Conservation (phyloP, 2,797 vertebrate genomes). For the Coilia nasus region DNA sequence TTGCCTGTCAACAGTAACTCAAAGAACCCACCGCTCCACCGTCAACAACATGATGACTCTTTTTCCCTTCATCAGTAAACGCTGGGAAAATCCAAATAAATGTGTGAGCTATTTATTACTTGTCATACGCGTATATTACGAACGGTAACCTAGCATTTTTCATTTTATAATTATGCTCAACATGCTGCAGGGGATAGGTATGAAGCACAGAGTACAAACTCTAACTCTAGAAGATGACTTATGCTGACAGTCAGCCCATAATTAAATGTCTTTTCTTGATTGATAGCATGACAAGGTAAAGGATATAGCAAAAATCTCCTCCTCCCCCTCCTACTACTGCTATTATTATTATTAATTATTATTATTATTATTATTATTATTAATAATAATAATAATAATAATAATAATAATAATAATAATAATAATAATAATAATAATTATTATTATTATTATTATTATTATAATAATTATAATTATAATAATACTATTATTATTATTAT, state of each 20-base stretch:
- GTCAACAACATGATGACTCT: background rate
- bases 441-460: too few species aligned
- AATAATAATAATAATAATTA: too few species aligned
- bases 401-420: too few species aligned
- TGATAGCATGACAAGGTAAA: background rate
- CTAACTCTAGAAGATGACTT: background rate
- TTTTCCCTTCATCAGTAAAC: background rate
- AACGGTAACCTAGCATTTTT: background rate
- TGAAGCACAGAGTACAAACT: background rate
- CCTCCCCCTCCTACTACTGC: background rate
- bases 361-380: too few species aligned
- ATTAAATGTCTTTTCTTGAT: constrained; percentile 11
- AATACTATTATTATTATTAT: too few species aligned
- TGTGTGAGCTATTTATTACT: background rate
- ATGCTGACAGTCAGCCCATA: background rate
- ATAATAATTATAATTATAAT: too few species aligned
- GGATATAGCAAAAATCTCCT: background rate
- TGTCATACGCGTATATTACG: background rate
- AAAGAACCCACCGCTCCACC: background rate
- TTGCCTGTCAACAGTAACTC: background rate
- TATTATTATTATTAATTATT: background rate
- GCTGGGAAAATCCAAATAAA: background rate
- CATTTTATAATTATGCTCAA: constrained; percentile 2
- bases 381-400: too few species aligned
- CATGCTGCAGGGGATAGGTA: background rate